Percentiles rank a stretch among this genome's conserved stretches.
Evolutionary conservation across 2,888 invertebrate species (phyloP).

Genomic region (Carabus problematicus): DNA sequence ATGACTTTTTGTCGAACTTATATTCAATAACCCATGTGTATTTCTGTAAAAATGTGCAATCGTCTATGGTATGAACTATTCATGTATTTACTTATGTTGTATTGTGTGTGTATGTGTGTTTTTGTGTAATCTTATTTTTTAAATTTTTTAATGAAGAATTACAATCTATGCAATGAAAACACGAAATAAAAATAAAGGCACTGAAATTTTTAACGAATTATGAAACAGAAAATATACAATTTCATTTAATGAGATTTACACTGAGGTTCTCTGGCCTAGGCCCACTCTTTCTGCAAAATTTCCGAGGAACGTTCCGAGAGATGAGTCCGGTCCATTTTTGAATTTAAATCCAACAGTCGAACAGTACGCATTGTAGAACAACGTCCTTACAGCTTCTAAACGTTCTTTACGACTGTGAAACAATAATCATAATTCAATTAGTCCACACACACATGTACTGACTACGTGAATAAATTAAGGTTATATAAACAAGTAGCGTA

Average conservation of each 20-base stretch:
- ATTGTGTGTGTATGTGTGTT: background rate
- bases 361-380: constrained; percentile 66
- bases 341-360: constrained; percentile 63
- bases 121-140: constrained; percentile 8
- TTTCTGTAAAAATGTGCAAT: background rate
- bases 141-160: constrained; percentile 10
- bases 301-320: constrained; percentile 62
- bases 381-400: constrained; percentile 62
- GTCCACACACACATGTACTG: constrained; percentile 26
- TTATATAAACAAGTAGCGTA: too few relatives aligned
- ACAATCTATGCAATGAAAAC: constrained; percentile 26
- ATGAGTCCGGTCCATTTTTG: constrained; percentile 61
- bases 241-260: constrained; percentile 17
- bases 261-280: constrained; percentile 42
- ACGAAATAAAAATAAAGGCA: constrained; percentile 27
- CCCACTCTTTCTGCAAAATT: constrained; percentile 68
- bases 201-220: constrained; percentile 35
- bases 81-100: constrained; percentile 11
- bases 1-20: background rate
- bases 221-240: constrained; percentile 20
- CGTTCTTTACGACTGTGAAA: constrained; percentile 61
- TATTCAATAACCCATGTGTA: background rate
- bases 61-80: background rate
- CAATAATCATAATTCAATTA: constrained; percentile 40
- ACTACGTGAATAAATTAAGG: background rate